These are phyloP conservation scores for Melinaea marsaeus DNA, from an alignment of 2,888 invertebrate species.

Conservation along the genomic window DNA sequence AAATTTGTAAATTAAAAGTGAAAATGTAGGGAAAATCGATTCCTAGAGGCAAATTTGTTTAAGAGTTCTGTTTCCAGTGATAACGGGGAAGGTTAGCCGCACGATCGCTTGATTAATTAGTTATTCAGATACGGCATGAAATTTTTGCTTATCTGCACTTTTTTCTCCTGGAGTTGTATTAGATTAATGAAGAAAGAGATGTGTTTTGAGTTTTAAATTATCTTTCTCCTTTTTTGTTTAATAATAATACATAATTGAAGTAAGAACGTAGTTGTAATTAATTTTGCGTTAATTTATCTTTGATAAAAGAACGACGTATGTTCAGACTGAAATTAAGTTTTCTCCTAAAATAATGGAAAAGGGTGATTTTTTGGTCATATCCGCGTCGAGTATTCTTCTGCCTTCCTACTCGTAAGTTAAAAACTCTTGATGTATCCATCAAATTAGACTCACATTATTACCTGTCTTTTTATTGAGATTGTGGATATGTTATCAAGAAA, in stretches of 20 bases:
- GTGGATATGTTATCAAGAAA: neutral
- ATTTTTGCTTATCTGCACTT: neutral
- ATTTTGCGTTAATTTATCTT: too few species aligned
- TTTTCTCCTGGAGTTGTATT: neutral
- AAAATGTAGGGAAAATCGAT: conserved; percentile 36
- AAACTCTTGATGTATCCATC: conserved; percentile 25
- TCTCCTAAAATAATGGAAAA: conserved; percentile 23
- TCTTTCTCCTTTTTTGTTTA: too few species aligned
- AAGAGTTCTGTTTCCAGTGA: conserved; percentile 22
- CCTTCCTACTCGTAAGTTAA: conserved; percentile 25
- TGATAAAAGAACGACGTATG: too few species aligned
- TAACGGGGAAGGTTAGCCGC: conserved; percentile 12
- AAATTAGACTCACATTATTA: conserved; percentile 25
- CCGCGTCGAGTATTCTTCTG: conserved; percentile 24
- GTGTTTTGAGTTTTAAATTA: neutral
- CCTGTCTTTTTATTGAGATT: conserved; percentile 7
- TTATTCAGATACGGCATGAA: conserved; percentile 1
- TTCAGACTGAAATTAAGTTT: conserved; percentile 19
- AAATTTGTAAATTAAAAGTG: conserved; percentile 31
- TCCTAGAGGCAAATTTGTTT: conserved; percentile 30
- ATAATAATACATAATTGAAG: too few species aligned
- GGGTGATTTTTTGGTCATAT: conserved; percentile 27
- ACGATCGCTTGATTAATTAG: conserved; percentile 8
- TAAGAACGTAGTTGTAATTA: too few species aligned
- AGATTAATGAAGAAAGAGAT: neutral